phyloP scores from a whole-genome alignment of 2,888 invertebrate genomes.

The Teinopalpus imperialis region DNA sequence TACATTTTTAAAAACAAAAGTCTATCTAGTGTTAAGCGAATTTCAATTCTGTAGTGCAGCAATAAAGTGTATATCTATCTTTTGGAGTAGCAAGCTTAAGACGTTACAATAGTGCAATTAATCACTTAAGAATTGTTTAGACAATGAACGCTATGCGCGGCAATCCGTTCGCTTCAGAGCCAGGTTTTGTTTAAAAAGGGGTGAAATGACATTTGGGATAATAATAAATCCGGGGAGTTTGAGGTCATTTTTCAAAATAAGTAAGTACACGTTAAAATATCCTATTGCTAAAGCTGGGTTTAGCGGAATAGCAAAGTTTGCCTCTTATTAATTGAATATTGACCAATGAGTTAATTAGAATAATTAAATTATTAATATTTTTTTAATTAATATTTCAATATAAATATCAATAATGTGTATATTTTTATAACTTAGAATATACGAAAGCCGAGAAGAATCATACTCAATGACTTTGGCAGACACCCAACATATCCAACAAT shows the following conservation, averaged over 20 bases:
- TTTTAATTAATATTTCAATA: no score
- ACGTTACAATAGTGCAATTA: slow-evolving; percentile 43
- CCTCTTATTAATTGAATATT: no score
- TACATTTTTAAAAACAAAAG: slow-evolving; percentile 50
- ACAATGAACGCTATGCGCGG: slow-evolving; percentile 57
- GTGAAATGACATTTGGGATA: slow-evolving; percentile 74
- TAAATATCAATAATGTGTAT: no score
- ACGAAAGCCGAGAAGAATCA: no score
- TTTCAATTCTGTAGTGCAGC: slow-evolving; percentile 11
- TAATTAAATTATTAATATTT: no score
- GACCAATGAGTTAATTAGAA: no score
- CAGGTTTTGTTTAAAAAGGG: slow-evolving; percentile 74
- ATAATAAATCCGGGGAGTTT: slow-evolving; percentile 56
- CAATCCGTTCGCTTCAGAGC: slow-evolving; percentile 73
- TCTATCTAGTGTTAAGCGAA: slow-evolving; percentile 26
- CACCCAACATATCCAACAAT: no score
- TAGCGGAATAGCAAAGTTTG: no score
- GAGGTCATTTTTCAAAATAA: slow-evolving; percentile 75
- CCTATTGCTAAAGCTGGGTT: no score
- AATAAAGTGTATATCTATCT: slow-evolving; percentile 34
- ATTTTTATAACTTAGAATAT: no score
- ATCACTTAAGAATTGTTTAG: slow-evolving; percentile 74
- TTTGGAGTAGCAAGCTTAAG: slow-evolving; percentile 31
- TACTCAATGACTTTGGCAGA: no score
- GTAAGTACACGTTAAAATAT: slow-evolving; percentile 29